Percentiles rank a stretch among this genome's conserved stretches.
Evolutionary conservation across 2,888 invertebrate species (phyloP).

Genomic region (Crematogaster levior): DNA sequence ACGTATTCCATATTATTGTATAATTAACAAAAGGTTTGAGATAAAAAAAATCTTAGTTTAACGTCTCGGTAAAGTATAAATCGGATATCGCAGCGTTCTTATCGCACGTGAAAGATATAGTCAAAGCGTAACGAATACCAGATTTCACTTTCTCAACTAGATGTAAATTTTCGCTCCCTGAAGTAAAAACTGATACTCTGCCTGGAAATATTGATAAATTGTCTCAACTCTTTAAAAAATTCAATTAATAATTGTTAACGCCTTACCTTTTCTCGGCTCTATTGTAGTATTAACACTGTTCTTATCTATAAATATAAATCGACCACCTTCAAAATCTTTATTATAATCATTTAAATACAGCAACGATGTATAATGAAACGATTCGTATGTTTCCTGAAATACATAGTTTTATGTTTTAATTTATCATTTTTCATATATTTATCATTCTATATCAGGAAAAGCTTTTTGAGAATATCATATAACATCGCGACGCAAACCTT

Average conservation of each 20-base stretch:
- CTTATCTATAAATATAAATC: conserved; percentile 92
- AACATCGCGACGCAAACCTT: conserved; percentile 87
- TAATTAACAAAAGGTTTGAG: neutral
- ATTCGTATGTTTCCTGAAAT: conserved; percentile 92
- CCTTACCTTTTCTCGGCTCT: conserved; percentile 90
- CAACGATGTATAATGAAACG: conserved; percentile 95
- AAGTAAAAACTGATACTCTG: conserved; percentile 94
- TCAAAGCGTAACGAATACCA: conserved; percentile 93
- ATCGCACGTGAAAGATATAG: conserved; percentile 95
- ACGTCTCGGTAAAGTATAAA: conserved; percentile 78
- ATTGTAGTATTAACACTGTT: conserved; percentile 89
- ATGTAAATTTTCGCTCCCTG: conserved; percentile 94
- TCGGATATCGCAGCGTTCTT: conserved; percentile 89
- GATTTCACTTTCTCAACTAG: conserved; percentile 92
- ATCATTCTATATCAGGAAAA: neutral
- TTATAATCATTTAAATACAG: conserved; percentile 92
- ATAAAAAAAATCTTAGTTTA: neutral
- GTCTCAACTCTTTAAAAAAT: neutral
- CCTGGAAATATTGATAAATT: conserved; percentile 83
- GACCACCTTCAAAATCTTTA: conserved; percentile 93
- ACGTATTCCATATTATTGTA: neutral
- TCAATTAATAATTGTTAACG: neutral
- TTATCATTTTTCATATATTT: neutral
- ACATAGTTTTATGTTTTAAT: conserved; percentile 11
- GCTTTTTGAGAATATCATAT: neutral